phyloP scores from a whole-genome alignment of 1,140 invertebrate genomes.

The Drosophila kikkawai region DNA sequence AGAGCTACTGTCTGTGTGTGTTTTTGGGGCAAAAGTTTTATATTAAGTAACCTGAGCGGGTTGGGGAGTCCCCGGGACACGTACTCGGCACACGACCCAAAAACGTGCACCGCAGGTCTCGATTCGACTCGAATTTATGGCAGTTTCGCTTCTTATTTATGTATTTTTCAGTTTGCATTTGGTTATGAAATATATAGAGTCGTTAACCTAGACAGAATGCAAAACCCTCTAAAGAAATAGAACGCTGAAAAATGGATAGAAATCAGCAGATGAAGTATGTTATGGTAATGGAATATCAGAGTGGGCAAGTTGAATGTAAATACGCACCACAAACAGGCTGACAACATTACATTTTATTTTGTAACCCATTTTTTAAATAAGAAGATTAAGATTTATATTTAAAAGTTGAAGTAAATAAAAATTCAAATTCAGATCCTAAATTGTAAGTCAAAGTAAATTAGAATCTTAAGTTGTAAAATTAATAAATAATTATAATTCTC shows the following conservation, averaged over 20 bases:
- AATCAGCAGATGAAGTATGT: constrained; percentile 12
- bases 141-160: constrained; percentile 52
- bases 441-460: too few relatives aligned
- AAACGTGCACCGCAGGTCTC: constrained; percentile 58
- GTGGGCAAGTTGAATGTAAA: constrained; percentile 6
- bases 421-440: neutral
- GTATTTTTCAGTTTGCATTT: constrained; percentile 32
- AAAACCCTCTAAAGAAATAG: constrained; percentile 22
- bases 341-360: neutral
- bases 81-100: constrained; percentile 54
- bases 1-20: neutral
- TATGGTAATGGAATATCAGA: constrained; percentile 28
- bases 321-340: neutral
- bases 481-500: neutral
- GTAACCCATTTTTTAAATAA: neutral
- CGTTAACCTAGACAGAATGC: constrained; percentile 51
- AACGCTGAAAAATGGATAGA: constrained; percentile 4
- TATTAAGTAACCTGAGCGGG: constrained; percentile 56
- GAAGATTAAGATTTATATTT: neutral
- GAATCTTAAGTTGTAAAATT: too few relatives aligned
- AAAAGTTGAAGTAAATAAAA: neutral
- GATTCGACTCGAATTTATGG: constrained; percentile 52
- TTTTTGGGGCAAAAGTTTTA: constrained; percentile 38
- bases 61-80: constrained; percentile 39
- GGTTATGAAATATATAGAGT: constrained; percentile 38